phyloP scores from a whole-genome alignment of 1,140 invertebrate species.

The Heliconius eleuchia region DNA sequence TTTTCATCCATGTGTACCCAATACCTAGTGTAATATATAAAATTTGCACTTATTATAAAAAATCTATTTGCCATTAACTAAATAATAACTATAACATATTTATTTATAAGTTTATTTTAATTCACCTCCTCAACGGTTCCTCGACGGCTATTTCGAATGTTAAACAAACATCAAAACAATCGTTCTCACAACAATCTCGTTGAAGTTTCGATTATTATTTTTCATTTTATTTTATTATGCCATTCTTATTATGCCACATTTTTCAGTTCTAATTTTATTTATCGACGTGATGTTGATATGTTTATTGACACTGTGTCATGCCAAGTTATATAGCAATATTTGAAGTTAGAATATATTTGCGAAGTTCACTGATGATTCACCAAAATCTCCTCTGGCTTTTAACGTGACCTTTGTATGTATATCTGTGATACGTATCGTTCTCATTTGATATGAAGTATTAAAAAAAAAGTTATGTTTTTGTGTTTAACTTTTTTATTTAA shows the following conservation, averaged over 20 bases:
- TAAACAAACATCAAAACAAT: constrained; percentile 9
- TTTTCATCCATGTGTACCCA: constrained; percentile 96
- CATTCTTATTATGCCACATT: neutral
- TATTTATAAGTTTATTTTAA: too few species aligned
- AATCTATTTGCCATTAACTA: too few species aligned
- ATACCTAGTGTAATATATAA: constrained; percentile 83
- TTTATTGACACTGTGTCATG: neutral
- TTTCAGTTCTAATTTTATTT: neutral
- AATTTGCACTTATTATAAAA: neutral
- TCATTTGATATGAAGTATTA: constrained; percentile 14
- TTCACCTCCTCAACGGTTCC: neutral
- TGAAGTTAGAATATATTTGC: neutral
- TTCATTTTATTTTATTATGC: neutral
- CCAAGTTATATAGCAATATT: neutral
- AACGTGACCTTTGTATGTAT: neutral
- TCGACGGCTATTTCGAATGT: neutral
- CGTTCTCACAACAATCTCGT: neutral
- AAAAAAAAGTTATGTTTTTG: neutral
- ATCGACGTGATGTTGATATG: neutral
- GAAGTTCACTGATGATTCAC: neutral
- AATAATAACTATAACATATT: too few species aligned
- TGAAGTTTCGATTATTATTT: neutral
- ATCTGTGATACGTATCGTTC: constrained; percentile 9
- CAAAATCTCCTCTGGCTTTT: neutral
- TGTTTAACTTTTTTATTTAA: too few species aligned